Base-by-base conservation (phyloP, 1,140 invertebrate genomes). In the Drosophila grimshawi region DNA sequence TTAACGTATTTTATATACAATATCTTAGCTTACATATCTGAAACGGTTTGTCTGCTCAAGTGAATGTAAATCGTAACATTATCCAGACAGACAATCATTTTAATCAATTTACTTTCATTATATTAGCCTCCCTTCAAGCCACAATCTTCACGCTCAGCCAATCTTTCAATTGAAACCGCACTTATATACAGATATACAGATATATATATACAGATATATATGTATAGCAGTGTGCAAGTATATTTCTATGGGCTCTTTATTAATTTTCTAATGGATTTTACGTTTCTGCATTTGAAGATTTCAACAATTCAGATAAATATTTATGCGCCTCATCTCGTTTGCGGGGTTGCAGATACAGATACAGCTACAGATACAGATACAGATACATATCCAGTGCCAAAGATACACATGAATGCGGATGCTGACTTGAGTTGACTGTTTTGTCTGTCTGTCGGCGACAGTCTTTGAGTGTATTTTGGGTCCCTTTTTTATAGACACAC, bases 201-300 rank as follows among this genome's bases (percentile, higher is more conserved):
- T 48, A 32, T 1, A 59, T 7, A 59, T 32, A 30, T 45, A 46
- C n/a, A 6, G 8, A 32, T 43, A 33, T 33, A 43, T 8, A 56
- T 59, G 56, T 51, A 43, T 35, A 62, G 57, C 48, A 53, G 41
- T 68, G 68, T 56, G 52, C 65, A 73, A 60, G 52, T 69, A 73
- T 55, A 71, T 49, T 30, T 49, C 65, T 73, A 49, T 57, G 69
- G 80, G 71, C 76, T 76, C 80, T 85, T 91, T 91, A 91, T 91
- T 91, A 91, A 91, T 91, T 91, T 91, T 91, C 88, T 91, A 91
- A 91, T 91, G 88, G 88, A 91, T 91, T 91, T 91, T 85, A 90
- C 81, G 81, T 89, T 90, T 78, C 78, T 81, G 75, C 78, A 81
- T 69, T 81, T 85, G 80, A 85, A 90, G 86, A 90, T 89, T 88